Evolutionary conservation across 2,888 invertebrate species (phyloP), one percentile per base, ranked within the genome.

Genomic region (Meloe dianella): DNA sequence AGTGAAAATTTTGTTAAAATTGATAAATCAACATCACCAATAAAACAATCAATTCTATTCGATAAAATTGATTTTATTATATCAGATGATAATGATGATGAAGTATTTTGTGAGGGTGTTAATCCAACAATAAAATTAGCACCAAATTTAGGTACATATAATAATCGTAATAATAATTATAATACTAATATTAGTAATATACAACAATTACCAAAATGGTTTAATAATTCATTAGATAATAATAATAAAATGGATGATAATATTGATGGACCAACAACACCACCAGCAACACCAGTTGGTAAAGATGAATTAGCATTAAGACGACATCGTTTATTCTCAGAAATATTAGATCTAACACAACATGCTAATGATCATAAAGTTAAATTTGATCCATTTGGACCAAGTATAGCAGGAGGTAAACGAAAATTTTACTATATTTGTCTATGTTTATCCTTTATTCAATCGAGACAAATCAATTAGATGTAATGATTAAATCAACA

Each of bases 291-390:
- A 66, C 93, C 92, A 17, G 90, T 93, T 57, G 92, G 92, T 63
- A 88, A 91, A 66, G 93, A 93, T 82, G 92, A 93, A 80, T 84
- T 93, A 74, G 93, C 92, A 71, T 83, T 93, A 75, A 87, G 91
- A 70, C 87, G 92, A 65, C 92, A 92, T 82, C 87, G 92, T 76
- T 90, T 93, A 83, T 92, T 92, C 84, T 91, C 92, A 63, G 93
- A 93, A 79, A 86, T 93, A 67, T 87, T 93, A 72, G 87, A 89
- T 75, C 91, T 91, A 74, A 90, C 92, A 57, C 89, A 90, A 78
- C 90, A 90, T 74, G 90, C 91, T 61, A 88, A 89, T 62, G 91
- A 91, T 81, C 92, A 92, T 83, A 89, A 90, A 76, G 92, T 92
- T 74, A 88, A 90, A 70, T 92, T 92, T 84, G 91, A 91, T 82